phyloP scores from a whole-genome alignment of 2,113 vertebrate genomes.

The Tetraodon nigroviridis region DNA sequence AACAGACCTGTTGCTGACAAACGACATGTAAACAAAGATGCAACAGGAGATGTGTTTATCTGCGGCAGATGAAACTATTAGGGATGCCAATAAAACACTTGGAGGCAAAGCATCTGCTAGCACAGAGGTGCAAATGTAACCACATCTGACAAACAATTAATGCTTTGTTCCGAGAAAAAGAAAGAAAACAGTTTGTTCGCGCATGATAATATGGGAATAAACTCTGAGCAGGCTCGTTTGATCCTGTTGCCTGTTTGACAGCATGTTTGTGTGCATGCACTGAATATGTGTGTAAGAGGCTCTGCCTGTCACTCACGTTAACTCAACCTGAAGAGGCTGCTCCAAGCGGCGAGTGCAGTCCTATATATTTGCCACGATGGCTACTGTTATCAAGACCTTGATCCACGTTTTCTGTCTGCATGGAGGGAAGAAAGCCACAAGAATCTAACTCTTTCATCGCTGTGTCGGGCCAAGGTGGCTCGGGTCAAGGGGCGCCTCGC shows the following conservation, averaged over 20 bases:
- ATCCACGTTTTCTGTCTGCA: slow-evolving; percentile 59
- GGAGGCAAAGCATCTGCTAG: slow-evolving; percentile 49
- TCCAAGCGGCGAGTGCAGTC: slow-evolving; percentile 59
- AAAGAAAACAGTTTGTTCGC: slow-evolving; percentile 3
- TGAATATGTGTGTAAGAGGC: slow-evolving; percentile 9
- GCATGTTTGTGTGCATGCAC: slow-evolving; percentile 1
- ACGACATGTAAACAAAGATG: slow-evolving; percentile 63
- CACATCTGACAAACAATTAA: slow-evolving; percentile 39
- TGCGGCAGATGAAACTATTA: slow-evolving; percentile 39
- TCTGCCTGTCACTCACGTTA: slow-evolving; percentile 65
- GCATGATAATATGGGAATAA: slow-evolving; percentile 12
- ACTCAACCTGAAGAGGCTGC: slow-evolving; percentile 61
- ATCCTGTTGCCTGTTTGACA: slow-evolving; percentile 22
- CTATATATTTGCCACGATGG: slow-evolving; percentile 54
- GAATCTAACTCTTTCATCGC: slow-evolving; percentile 9
- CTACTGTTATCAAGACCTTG: slow-evolving; percentile 66
- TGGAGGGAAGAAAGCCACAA: slow-evolving; percentile 49
- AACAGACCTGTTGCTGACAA: slow-evolving; percentile 23
- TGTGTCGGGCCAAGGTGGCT: slow-evolving; percentile 3
- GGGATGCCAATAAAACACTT: slow-evolving; percentile 36
- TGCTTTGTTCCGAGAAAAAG: slow-evolving; percentile 17
- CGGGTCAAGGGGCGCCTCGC: slow-evolving; percentile 4
- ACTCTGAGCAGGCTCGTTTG: slow-evolving; percentile 23
- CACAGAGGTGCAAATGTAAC: slow-evolving; percentile 5
- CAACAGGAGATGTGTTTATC: slow-evolving; percentile 64